Evolutionary conservation across 1,140 invertebrate species (phyloP), one percentile per base, ranked within the genome.

Genomic region (Drosophila virilis): DNA sequence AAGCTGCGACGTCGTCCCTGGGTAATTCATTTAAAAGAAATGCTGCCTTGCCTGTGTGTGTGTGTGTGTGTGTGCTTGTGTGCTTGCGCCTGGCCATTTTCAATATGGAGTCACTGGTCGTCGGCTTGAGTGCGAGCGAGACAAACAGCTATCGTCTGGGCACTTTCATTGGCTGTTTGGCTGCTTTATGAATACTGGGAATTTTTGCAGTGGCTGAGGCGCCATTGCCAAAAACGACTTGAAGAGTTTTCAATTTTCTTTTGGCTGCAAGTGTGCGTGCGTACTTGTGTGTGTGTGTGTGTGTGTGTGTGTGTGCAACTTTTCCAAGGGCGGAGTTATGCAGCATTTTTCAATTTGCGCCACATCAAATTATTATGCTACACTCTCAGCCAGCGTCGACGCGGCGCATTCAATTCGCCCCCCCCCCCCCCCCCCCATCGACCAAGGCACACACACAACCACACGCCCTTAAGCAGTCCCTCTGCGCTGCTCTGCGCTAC

Each of bases 261-360:
- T 28, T 38, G 35, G 48, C 8, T 59, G 15, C 32, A 1, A 37
- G 35, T 37, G 15, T 13, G 35, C 43, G 13, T 28, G 38, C 22
- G 22, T 28, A 28, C 22, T 5, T 43, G 42, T 48, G 45, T 67
- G 64, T 60, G 59, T 59, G 50, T 64, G 60, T 15, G 45, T 13
- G 61, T n/a, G n/a, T 37, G 46, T 43, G 37, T 59, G 50, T 64
- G 60, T 15, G 45, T 13, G 61, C 50, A 45, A 81, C 37, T 90
- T 85, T 80, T 89, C 75, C 85, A 85, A 73, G 90, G 90, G 90
- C 90, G 90, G 90, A 91, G 90, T 91, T 91, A 85, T 91, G 84
- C 80, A 75, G 74, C 78, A 84, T 91, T 91, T 91, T 91, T 91
- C 89, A 91, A 91, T 91, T 91, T 91, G 70, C 75, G 57, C 73